A percentile compares a stretch with the other conserved stretches of the same genome.
These are phyloP conservation scores for Scatophagus argus DNA, from an alignment of 2,113 vertebrate genomes.

Conservation along the genomic window DNA sequence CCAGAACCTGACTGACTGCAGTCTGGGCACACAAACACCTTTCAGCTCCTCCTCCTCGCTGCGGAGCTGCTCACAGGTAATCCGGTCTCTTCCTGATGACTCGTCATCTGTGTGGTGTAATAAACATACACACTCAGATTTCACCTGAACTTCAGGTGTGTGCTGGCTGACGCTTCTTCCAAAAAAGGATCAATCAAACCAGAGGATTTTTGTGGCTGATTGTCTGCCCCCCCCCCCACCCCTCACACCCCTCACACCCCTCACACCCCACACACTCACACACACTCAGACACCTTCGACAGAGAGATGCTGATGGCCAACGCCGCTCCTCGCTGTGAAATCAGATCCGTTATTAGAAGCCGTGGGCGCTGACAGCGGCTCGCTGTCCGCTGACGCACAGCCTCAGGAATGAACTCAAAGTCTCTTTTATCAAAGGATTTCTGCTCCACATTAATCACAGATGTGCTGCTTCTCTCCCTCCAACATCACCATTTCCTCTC, in stretches of 20 bases:
- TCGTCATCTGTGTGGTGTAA: too few species aligned
- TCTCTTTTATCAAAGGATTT: constrained; percentile 84
- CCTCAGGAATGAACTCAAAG: constrained; percentile 84
- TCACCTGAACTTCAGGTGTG: too few species aligned
- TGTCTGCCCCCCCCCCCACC: not conserved
- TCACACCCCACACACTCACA: not conserved
- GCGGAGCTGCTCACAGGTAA: too few species aligned
- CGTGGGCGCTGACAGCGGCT: constrained; percentile 63
- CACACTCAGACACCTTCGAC: too few species aligned
- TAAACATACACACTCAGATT: too few species aligned
- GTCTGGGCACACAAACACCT: too few species aligned
- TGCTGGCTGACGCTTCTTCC: too few species aligned
- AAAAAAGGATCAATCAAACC: not conserved
- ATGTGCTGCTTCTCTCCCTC: constrained; percentile 77
- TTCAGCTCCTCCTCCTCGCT: too few species aligned
- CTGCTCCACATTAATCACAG: constrained; percentile 86
- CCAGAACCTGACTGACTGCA: too few species aligned
- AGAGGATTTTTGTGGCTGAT: not conserved
- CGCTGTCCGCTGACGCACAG: constrained; percentile 77
- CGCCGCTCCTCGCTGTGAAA: constrained; percentile 70
- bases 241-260: not conserved
- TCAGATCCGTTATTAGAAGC: constrained; percentile 72
- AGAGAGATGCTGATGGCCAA: constrained; percentile 37
- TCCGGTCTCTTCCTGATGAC: too few species aligned
- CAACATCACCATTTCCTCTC: constrained; percentile 55